Base-by-base conservation (phyloP, 2,888 invertebrate species). In the Pogonocherus hispidulus region DNA sequence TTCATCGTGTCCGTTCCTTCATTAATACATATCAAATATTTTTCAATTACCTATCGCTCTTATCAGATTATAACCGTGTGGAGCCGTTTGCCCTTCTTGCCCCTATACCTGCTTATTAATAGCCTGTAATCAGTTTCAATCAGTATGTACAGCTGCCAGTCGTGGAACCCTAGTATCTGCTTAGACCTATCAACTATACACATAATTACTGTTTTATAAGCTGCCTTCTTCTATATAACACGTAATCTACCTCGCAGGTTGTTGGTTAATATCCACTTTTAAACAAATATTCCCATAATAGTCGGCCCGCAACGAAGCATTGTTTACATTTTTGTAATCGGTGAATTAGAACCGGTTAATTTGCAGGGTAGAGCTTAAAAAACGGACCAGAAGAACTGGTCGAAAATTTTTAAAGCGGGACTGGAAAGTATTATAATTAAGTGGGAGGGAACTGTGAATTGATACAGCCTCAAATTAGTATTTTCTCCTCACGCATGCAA, bases 41-140 rank as follows among this genome's bases (percentile, higher is more conserved):
- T 79, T 79, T 78, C 78, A 78, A 78, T 79, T 76, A 79, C 71
- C 59, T 35, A 62, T 54, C 51, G 62, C 71, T 37, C 27, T 55
- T 78, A 80, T 80, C 79, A 74, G 80, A 80, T 79, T 71, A 59
- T 73, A 72, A 76, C 77, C 74, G 75, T 74, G 47, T 67, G 60
- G 65, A 63, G 72, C 71, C 52, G 65, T 64, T 66, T 59, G 63
- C 49, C 66, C 73, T 60, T 23, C 37, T 63, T 35, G 54, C 69
- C 69, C 70, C 67, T 67, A 72, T 78, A 76, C 73, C 77, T 72
- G 73, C 75, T 76, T 79, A 78, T 80, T 80, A 80, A 79, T 78
- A 74, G 74, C 41, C 57, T 65, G 77, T 78, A 79, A 80, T 80
- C 80, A 78, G 77, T 74, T 78, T 76, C 78, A 79, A 80, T 80